phyloP scores from a whole-genome alignment of 2,888 invertebrate species.

The Spodoptera littoralis region DNA sequence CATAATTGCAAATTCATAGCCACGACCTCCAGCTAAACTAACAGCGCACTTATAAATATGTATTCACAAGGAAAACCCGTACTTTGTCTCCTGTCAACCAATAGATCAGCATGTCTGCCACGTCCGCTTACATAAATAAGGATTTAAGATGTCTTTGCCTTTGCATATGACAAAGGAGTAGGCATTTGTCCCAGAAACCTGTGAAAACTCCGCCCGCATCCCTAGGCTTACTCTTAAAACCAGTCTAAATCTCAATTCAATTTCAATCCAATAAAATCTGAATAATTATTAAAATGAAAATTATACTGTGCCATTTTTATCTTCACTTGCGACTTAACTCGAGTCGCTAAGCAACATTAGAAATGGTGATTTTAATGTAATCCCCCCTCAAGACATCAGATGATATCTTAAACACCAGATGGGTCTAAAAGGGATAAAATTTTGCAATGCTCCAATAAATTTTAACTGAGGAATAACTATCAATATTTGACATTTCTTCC shows the following conservation, averaged over 20 bases:
- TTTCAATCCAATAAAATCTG: too few relatives aligned
- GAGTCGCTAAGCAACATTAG: conserved; percentile 15
- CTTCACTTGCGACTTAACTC: conserved; percentile 18
- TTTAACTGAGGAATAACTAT: too few relatives aligned
- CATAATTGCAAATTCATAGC: conserved; percentile 31
- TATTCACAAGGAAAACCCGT: conserved; percentile 37
- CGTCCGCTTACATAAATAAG: conserved; percentile 26
- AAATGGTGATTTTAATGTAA: conserved; percentile 64
- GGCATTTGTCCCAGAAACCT: too few relatives aligned
- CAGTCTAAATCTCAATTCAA: too few relatives aligned
- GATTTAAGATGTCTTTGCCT: conserved; percentile 36
- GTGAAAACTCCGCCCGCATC: too few relatives aligned
- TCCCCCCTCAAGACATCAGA: conserved; percentile 80
- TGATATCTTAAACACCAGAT: conserved; percentile 62
- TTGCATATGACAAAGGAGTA: conserved; percentile 7
- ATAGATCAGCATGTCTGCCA: conserved; percentile 26
- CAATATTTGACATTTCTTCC: too few relatives aligned
- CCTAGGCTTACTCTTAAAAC: too few relatives aligned
- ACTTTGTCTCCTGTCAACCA: conserved; percentile 13
- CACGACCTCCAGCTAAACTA: conserved; percentile 9
- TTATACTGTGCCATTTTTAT: too few relatives aligned
- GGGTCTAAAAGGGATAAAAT: conserved; percentile 73
- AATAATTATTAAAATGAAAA: too few relatives aligned
- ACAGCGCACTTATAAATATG: conserved; percentile 29
- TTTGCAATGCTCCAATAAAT: too few relatives aligned